phyloP scores from a whole-genome alignment of 2,113 vertebrate genomes.

The Odontesthes bonariensis region DNA sequence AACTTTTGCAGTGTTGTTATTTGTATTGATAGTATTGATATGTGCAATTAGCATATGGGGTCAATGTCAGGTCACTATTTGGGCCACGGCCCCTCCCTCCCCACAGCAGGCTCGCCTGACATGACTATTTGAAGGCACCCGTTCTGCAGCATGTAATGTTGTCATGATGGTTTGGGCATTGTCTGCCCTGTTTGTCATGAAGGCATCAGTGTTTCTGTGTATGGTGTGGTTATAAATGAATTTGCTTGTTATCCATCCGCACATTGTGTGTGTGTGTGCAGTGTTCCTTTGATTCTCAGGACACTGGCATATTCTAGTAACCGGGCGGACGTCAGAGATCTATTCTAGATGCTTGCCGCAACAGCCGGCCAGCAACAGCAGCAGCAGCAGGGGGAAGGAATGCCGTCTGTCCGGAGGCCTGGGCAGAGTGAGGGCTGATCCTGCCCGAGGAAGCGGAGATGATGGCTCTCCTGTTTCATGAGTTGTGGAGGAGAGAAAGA shows the following conservation, averaged over 20 bases:
- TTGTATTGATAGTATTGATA: constrained; percentile 57
- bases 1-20: constrained; percentile 19
- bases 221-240: constrained; percentile 5
- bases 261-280: background rate
- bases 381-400: constrained; percentile 74
- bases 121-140: constrained; percentile 14
- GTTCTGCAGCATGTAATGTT: background rate
- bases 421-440: constrained; percentile 66
- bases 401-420: constrained; percentile 72
- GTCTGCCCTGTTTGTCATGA: constrained; percentile 11
- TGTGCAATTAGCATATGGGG: constrained; percentile 44
- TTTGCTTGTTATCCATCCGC: constrained; percentile 14
- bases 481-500: constrained; percentile 46
- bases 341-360: constrained; percentile 80
- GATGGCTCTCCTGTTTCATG: constrained; percentile 81
- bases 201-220: constrained; percentile 7
- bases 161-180: background rate
- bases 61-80: constrained; percentile 52
- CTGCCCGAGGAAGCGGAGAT: constrained; percentile 80
- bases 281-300: constrained; percentile 75
- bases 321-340: constrained; percentile 77
- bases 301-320: constrained; percentile 79
- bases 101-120: constrained; percentile 1
- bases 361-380: constrained; percentile 84
- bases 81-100: constrained; percentile 5